Evolutionary conservation across 1,140 invertebrate species (phyloP).

Genomic region (Oryctes rhinoceros): DNA sequence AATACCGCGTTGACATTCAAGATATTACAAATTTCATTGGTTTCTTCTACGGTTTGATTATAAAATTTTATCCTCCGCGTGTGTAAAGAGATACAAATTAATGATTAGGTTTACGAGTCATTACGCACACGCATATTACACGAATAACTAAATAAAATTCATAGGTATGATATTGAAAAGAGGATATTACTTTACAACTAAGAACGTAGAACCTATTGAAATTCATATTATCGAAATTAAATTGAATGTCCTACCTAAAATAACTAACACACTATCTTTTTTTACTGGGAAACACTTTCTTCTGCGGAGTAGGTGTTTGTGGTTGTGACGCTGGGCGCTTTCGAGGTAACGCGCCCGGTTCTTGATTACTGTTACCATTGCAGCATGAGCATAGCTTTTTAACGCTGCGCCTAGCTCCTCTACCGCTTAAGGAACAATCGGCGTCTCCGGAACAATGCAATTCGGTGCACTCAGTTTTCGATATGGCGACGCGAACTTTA

Average conservation of each 20-base stretch:
- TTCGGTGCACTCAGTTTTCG: conserved; percentile 52
- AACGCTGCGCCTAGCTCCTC: conserved; percentile 53
- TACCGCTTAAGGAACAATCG: conserved; percentile 53
- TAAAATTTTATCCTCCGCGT: no score
- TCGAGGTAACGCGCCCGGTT: conserved; percentile 47
- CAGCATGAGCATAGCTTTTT: conserved; percentile 58
- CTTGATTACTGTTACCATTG: conserved; percentile 53
- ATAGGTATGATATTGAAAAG: no score
- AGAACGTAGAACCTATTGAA: no score
- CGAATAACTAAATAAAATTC: no score
- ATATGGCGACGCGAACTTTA: conserved; percentile 50
- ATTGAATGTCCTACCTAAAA: neutral
- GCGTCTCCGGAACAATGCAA: conserved; percentile 51
- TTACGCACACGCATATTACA: no score
- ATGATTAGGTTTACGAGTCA: no score
- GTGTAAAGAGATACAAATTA: no score
- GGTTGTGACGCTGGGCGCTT: conserved; percentile 54
- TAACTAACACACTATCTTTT: conserved; percentile 57
- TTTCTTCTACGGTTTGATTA: no score
- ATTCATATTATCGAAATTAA: neutral
- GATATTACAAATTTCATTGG: neutral
- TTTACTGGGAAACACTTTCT: conserved; percentile 57
- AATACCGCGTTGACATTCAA: conserved; percentile 47
- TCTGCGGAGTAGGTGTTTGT: conserved; percentile 53
- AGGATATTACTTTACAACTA: no score